Evolutionary conservation across 1,140 invertebrate species (phyloP), one percentile per base, ranked within the genome.

Genomic region (Diorhabda elongata): DNA sequence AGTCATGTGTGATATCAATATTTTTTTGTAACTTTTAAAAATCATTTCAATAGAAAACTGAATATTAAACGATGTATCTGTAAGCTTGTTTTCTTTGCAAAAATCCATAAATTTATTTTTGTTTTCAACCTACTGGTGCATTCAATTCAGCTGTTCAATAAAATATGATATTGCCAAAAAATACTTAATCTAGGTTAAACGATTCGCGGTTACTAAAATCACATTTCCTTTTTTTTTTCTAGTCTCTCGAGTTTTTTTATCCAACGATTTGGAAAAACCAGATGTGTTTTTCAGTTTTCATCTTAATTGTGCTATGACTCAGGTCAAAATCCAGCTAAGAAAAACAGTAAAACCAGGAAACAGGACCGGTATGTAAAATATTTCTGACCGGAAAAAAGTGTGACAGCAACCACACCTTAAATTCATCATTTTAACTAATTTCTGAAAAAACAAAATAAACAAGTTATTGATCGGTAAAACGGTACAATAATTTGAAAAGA

Each of bases 191-290:
- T 52, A 52, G 47, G 47, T 52, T 52, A 52, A 52, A 52, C 2
- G 6, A 8, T n/a, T 52, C 47, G 47, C 47, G n/a, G n/a, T 52
- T 52, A 52, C n/a, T 52, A 6, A 52, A 52, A 52, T 8, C 47
- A 6, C 47, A 52, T 6, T 8, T n/a, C 47, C n/a, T 52, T 52
- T 52, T 8, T 8, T 52, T 52, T 52, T 52, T 52, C 47, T 52
- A 26, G 26, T 52, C 47, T 52, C 47, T 52, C n/a, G 6, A 52
- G 6, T 2, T 4, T 6, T 52, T 52, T 3, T 4, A 52, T 52
- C n/a, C 47, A 52, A 52, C 47, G 47, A n/a, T 52, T 52, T 52
- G 47, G 47, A n/a, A 52, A 52, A 52, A 52, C 47, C 47, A n/a
- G 6, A 52, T 52, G 47, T 52, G 45, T 52, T 52, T 52, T 9